A percentile compares a stretch with the other conserved stretches of the same genome.
Evolutionary conservation across 2,797 vertebrate genomes (phyloP).

Genomic region (Gymnoscopelus braueri): DNA sequence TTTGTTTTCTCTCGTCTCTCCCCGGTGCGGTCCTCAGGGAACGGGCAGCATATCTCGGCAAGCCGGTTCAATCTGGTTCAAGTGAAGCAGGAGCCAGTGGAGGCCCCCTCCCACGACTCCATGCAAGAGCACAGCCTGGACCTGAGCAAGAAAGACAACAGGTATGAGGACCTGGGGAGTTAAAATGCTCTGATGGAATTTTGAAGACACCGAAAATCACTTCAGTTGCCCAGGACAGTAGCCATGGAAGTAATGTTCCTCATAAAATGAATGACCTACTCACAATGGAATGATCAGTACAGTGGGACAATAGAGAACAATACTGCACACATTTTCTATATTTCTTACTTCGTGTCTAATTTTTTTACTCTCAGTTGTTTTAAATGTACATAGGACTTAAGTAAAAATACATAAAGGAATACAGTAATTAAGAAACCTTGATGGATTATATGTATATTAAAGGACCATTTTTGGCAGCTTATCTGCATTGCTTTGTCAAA

Average conservation of each 20-base stretch:
- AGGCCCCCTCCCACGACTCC: constrained; percentile 83
- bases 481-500: constrained; percentile 42
- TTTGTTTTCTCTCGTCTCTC: constrained; percentile 69
- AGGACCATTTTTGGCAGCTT: constrained; percentile 11
- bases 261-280: too few relatives aligned
- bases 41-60: constrained; percentile 82
- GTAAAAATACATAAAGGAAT: not conserved
- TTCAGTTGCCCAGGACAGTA: too few relatives aligned
- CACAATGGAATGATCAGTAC: too few relatives aligned
- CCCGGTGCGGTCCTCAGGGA: constrained; percentile 83
- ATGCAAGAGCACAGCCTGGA: constrained; percentile 94
- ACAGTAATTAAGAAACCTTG: constrained; percentile 24
- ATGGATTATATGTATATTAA: constrained; percentile 27
- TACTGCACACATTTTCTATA: too few relatives aligned
- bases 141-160: constrained; percentile 93
- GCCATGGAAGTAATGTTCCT: too few relatives aligned
- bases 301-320: too few relatives aligned
- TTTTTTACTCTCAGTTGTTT: not conserved
- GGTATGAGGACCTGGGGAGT: constrained; percentile 72
- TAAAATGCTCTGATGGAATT: too few relatives aligned
- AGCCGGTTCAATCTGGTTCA: constrained; percentile 87
- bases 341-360: too few relatives aligned
- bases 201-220: too few relatives aligned
- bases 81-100: constrained; percentile 89
- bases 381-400: constrained; percentile 23